A percentile compares a stretch with the other conserved stretches of the same genome.
These are phyloP conservation scores for Salvelinus alpinus DNA, from an alignment of 2,113 vertebrate genomes.

Conservation along the genomic window DNA sequence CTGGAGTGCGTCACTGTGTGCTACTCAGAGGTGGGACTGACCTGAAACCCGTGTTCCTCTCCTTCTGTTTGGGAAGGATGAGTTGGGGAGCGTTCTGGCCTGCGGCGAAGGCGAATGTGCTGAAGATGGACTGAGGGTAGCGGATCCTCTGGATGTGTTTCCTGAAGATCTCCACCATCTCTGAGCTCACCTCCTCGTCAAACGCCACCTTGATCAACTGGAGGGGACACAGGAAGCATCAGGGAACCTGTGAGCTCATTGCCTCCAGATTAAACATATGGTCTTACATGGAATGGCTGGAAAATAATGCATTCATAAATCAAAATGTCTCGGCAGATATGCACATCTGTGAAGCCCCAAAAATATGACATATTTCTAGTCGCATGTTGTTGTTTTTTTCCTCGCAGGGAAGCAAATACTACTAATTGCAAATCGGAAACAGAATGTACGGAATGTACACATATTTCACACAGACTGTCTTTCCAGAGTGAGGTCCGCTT, in stretches of 20 bases:
- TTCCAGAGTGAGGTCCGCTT: neutral
- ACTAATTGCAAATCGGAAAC: neutral
- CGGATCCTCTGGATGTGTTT: conserved; percentile 94
- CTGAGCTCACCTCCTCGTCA: conserved; percentile 95
- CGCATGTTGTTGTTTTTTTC: too few species aligned
- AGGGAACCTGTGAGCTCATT: neutral
- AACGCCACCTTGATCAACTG: conserved; percentile 97
- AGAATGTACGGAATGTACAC: conserved; percentile 9
- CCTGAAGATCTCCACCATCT: conserved; percentile 96
- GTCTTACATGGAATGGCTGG: neutral
- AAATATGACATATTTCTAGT: too few species aligned
- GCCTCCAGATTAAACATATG: neutral
- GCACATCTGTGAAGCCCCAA: neutral
- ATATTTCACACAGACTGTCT: neutral
- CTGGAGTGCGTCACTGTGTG: neutral
- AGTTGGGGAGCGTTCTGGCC: conserved; percentile 89
- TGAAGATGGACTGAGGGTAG: conserved; percentile 94
- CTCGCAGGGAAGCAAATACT: neutral
- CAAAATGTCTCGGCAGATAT: neutral
- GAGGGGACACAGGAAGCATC: neutral
- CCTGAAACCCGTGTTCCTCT: conserved; percentile 97
- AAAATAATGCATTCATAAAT: neutral
- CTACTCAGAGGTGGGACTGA: conserved; percentile 54
- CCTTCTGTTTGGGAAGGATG: conserved; percentile 94
- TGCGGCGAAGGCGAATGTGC: conserved; percentile 91